Conservation (phyloP, 1,140 invertebrate species). For the Diploscapter pachys region DNA sequence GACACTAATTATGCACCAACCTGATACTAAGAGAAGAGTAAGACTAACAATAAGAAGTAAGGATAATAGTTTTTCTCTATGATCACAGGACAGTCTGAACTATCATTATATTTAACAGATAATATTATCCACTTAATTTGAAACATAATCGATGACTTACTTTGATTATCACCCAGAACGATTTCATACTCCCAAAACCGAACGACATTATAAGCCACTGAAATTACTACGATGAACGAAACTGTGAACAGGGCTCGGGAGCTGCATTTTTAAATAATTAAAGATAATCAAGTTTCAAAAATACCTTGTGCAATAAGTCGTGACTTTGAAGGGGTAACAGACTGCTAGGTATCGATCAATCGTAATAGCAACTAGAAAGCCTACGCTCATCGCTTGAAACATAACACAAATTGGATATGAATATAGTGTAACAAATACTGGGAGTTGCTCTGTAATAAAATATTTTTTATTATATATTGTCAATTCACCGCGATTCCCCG, state of each 20-base stretch:
- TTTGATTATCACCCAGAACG: neutral
- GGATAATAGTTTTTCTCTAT: too few relatives aligned
- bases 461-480: conserved; percentile 4
- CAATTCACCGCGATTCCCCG: too few relatives aligned
- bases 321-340: conserved; percentile 54
- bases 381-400: conserved; percentile 53
- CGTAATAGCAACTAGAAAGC: conserved; percentile 81
- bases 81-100: too few relatives aligned
- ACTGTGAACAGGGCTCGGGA: conserved; percentile 49
- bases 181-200: conserved; percentile 54
- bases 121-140: neutral
- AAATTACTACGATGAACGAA: conserved; percentile 47
- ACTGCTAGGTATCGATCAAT: conserved; percentile 81
- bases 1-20: too few relatives aligned
- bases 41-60: too few relatives aligned
- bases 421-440: conserved; percentile 46
- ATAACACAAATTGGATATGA: conserved; percentile 53
- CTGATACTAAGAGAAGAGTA: too few relatives aligned
- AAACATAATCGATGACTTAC: neutral
- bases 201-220: conserved; percentile 54
- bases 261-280: conserved; percentile 32
- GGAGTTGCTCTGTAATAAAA: conserved; percentile 38
- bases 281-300: conserved; percentile 9
- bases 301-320: conserved; percentile 52
- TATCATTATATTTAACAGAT: too few relatives aligned